phyloP scores from a whole-genome alignment of 2,888 invertebrate species.

The Sarcophaga caerulescens region DNA sequence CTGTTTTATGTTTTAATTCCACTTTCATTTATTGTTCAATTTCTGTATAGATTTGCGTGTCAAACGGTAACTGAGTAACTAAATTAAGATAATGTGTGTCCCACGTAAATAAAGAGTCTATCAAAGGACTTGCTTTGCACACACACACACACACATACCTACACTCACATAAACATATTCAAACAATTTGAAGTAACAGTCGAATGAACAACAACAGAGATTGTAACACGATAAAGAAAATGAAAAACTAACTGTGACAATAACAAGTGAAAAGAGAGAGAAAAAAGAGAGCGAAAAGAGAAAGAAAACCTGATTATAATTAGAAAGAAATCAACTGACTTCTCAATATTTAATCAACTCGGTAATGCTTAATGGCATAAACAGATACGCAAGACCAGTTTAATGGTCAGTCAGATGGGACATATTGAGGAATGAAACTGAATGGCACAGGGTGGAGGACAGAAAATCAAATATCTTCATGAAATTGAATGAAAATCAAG shows the following conservation, averaged over 20 bases:
- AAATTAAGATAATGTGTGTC: conserved; percentile 60
- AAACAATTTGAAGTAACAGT: conserved; percentile 4
- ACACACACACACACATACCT: too few relatives aligned
- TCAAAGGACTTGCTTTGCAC: conserved; percentile 40
- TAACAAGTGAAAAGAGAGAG: background rate
- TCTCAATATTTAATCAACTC: conserved; percentile 52
- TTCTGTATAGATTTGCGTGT: conserved; percentile 56
- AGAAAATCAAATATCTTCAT: too few relatives aligned
- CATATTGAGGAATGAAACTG: too few relatives aligned
- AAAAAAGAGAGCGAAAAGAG: background rate
- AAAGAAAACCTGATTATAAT: conserved; percentile 15
- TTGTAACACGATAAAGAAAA: background rate
- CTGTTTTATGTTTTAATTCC: background rate
- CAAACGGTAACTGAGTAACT: conserved; percentile 58
- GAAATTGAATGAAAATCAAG: background rate
- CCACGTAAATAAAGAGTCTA: conserved; percentile 43
- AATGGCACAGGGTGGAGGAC: too few relatives aligned
- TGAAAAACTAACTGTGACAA: background rate
- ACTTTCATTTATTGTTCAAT: conserved; percentile 21
- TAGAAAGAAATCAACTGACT: conserved; percentile 41
- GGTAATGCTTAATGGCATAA: conserved; percentile 31
- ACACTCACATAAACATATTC: conserved; percentile 1
- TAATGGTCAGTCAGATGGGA: background rate
- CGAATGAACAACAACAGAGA: conserved; percentile 9
- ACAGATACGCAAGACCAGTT: conserved; percentile 17